Conservation (phyloP, 2,113 vertebrate species). For the Hypocryptadius cinnamomeus region DNA sequence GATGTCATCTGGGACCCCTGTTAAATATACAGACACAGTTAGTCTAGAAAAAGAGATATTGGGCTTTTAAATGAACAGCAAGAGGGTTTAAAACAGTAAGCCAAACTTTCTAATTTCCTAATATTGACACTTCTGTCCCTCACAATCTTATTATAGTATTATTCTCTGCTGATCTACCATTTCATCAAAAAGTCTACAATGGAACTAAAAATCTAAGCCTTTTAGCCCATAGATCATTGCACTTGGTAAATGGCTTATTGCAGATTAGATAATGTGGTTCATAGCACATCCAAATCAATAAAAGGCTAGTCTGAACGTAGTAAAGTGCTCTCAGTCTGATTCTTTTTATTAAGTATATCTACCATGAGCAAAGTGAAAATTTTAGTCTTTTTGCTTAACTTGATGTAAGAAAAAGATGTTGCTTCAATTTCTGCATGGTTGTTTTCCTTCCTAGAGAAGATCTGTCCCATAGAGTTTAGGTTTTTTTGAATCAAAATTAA, state of each 20-base stretch:
- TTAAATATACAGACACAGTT: background rate
- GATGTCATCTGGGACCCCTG: background rate
- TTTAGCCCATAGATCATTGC: conserved; percentile 71
- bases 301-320: conserved; percentile 50
- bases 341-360: conserved; percentile 32
- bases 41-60: background rate
- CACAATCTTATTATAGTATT: conserved; percentile 76
- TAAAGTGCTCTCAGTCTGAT: conserved; percentile 44
- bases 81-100: conserved; percentile 63
- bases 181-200: conserved; percentile 74
- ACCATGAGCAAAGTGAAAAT: conserved; percentile 20
- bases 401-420: background rate
- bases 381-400: background rate
- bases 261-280: conserved; percentile 72
- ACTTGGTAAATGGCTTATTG: conserved; percentile 71
- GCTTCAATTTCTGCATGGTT: background rate
- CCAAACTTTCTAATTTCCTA: conserved; percentile 75
- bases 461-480: background rate
- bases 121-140: conserved; percentile 77
- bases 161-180: conserved; percentile 77
- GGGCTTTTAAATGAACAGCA: conserved; percentile 32
- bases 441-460: background rate
- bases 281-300: conserved; percentile 67
- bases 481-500: background rate
- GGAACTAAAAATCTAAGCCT: conserved; percentile 59